These are phyloP conservation scores for Acridotheres tristis DNA, from an alignment of 2,797 vertebrate genomes.

Conservation along the genomic window DNA sequence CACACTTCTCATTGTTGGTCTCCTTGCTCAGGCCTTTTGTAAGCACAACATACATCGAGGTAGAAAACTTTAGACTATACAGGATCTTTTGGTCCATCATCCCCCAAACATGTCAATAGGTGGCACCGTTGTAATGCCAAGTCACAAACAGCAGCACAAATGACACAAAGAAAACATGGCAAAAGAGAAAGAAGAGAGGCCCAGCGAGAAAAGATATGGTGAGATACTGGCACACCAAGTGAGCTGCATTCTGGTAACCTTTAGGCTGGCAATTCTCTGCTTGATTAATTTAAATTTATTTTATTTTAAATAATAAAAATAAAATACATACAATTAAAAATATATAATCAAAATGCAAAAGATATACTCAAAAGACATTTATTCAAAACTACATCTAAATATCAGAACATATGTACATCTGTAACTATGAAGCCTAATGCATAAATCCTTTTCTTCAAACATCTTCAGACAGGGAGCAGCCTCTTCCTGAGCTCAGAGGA, in stretches of 20 bases:
- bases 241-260: neutral
- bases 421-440: neutral
- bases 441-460: neutral
- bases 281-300: neutral
- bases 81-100: neutral
- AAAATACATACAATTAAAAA: neutral
- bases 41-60: neutral
- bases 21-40: neutral
- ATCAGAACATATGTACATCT: constrained; percentile 39
- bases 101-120: neutral
- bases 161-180: neutral
- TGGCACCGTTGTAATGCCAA: neutral
- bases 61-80: neutral
- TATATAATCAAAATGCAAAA: no score
- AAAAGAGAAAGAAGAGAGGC: neutral
- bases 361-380: neutral
- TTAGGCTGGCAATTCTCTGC: neutral
- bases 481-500: neutral
- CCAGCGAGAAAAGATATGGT: neutral
- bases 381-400: neutral
- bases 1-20: neutral
- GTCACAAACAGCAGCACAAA: neutral
- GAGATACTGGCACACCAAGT: neutral
- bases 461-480: accelerated
- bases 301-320: neutral